phyloP scores from a whole-genome alignment of 2,888 invertebrate genomes.

The Podabrus alpinus region DNA sequence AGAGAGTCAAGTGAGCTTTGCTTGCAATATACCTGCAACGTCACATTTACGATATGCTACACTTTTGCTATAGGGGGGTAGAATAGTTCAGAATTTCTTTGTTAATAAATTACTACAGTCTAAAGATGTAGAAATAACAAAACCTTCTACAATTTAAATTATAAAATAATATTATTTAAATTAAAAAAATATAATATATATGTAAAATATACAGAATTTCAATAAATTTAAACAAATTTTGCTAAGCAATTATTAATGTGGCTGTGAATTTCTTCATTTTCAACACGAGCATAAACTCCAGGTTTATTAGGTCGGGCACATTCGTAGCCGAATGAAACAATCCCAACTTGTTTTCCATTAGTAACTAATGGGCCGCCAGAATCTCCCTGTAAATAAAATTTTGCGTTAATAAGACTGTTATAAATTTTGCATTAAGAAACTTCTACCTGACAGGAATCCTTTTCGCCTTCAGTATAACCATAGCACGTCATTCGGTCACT shows the following conservation, averaged over 20 bases:
- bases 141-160: too few species aligned
- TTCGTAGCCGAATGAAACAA: conserved; percentile 6
- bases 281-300: not conserved
- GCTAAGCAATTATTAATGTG: not conserved
- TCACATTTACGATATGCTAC: too few species aligned
- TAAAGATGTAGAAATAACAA: too few species aligned
- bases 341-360: not conserved
- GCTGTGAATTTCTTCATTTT: not conserved
- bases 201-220: too few species aligned
- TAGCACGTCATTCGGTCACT: conserved; percentile 6
- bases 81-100: too few species aligned
- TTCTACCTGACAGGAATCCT: conserved; percentile 15
- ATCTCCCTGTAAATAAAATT: not conserved
- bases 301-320: not conserved
- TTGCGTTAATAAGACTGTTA: not conserved
- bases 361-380: conserved; percentile 8
- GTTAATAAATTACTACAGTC: too few species aligned
- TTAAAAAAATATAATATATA: too few species aligned
- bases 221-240: not conserved
- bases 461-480: not conserved
- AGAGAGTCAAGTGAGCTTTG: too few species aligned
- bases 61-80: too few species aligned
- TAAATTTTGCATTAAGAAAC: not conserved
- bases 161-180: too few species aligned
- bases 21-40: too few species aligned